Evolutionary conservation across 2,888 invertebrate genomes (phyloP).

Genomic region (Nomada ruficornis): DNA sequence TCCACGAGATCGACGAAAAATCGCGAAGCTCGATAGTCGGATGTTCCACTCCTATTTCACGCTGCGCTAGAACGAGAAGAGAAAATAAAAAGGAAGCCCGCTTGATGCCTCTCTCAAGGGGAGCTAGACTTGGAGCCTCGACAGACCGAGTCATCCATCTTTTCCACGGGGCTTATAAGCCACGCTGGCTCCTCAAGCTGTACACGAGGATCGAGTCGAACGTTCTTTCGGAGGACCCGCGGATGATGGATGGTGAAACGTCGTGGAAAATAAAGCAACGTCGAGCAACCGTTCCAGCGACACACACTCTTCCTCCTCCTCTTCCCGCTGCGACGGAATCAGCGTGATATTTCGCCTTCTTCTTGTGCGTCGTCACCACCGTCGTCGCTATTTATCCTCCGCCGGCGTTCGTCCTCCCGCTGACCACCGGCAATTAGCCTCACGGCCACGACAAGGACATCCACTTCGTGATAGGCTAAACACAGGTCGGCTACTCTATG

Average conservation of each 20-base stretch:
- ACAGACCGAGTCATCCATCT: conserved; percentile 57
- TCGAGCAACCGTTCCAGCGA: conserved; percentile 42
- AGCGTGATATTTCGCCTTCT: conserved; percentile 67
- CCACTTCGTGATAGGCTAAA: conserved; percentile 82
- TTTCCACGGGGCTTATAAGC: conserved; percentile 57
- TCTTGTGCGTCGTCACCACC: conserved; percentile 61
- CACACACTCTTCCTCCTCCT: conserved; percentile 26
- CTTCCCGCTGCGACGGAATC: conserved; percentile 43
- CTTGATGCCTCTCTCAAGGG: conserved; percentile 5
- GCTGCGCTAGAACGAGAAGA: not conserved
- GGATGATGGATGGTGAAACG: conserved; percentile 55
- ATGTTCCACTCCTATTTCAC: not conserved
- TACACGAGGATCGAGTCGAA: conserved; percentile 27
- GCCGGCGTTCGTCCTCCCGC: conserved; percentile 67
- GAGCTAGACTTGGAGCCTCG: conserved; percentile 32
- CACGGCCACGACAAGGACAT: conserved; percentile 82
- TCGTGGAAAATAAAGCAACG: conserved; percentile 49
- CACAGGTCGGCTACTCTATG: conserved; percentile 77
- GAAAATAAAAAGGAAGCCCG: not conserved
- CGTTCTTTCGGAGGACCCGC: conserved; percentile 57
- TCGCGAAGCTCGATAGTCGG: not conserved
- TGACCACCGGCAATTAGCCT: conserved; percentile 80
- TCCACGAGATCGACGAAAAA: too few relatives aligned
- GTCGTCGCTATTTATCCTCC: conserved; percentile 67
- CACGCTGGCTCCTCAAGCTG: conserved; percentile 22